Conservation (phyloP, 2,888 invertebrate genomes). For the Azorinus chamasolen region DNA sequence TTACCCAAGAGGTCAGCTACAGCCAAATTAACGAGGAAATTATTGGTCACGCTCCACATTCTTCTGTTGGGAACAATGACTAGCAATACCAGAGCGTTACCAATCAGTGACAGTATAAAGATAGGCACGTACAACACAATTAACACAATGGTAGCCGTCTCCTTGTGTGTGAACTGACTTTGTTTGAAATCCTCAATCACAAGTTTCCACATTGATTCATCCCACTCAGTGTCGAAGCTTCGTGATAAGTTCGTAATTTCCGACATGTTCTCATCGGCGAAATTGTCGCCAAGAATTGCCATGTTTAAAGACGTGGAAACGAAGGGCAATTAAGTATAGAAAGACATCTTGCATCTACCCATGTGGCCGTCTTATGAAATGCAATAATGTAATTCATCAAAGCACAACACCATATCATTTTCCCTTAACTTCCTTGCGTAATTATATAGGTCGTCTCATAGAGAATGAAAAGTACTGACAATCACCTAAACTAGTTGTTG, state of each 20-base stretch:
- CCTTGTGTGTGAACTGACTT: slow-evolving; percentile 67
- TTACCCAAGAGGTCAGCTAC: slow-evolving; percentile 80
- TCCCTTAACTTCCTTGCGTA: too few species aligned
- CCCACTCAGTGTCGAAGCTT: slow-evolving; percentile 17
- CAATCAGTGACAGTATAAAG: slow-evolving; percentile 75
- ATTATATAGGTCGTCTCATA: too few species aligned
- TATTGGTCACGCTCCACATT: slow-evolving; percentile 81
- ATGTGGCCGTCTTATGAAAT: too few species aligned
- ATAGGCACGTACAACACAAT: slow-evolving; percentile 75
- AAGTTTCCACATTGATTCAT: slow-evolving; percentile 40
- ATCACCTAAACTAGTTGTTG: too few species aligned
- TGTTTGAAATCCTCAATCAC: slow-evolving; percentile 64
- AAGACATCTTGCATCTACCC: too few species aligned
- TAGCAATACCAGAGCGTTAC: slow-evolving; percentile 76
- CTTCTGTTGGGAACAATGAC: slow-evolving; percentile 76
- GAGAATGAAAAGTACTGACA: too few species aligned
- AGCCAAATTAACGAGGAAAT: slow-evolving; percentile 80
- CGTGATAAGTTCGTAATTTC: not conserved
- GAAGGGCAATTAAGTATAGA: too few species aligned
- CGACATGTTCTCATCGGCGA: slow-evolving; percentile 7
- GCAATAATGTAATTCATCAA: too few species aligned
- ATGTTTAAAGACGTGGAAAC: not conserved
- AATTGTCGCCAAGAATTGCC: slow-evolving; percentile 22
- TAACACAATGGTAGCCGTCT: slow-evolving; percentile 72
- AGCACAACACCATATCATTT: too few species aligned